Conservation (phyloP, 2,113 vertebrate genomes). For the Crotophaga sulcirostris region DNA sequence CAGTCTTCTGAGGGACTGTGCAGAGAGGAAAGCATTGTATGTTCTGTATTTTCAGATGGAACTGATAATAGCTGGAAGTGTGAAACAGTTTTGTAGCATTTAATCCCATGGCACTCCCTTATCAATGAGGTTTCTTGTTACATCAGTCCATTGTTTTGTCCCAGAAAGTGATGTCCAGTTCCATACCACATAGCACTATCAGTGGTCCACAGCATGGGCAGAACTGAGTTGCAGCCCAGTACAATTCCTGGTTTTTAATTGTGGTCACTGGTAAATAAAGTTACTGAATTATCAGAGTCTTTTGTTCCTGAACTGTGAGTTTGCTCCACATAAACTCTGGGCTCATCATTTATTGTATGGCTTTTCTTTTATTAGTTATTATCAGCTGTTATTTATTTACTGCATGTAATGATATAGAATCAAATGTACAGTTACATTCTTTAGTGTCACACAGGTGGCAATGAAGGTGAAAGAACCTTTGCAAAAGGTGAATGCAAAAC, state of each 20-base stretch:
- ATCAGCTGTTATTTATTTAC: background rate
- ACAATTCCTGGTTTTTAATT: background rate
- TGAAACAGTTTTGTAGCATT: background rate
- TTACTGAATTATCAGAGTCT: background rate
- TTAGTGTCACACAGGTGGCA: background rate
- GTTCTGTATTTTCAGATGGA: background rate
- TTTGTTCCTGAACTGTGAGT: background rate
- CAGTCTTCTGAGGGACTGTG: background rate
- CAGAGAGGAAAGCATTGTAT: background rate
- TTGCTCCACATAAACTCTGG: background rate
- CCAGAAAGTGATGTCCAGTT: background rate
- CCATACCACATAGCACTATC: rapidly evolving
- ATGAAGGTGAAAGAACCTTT: background rate
- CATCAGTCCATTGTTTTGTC: background rate
- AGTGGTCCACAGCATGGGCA: rapidly evolving
- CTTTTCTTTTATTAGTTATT: background rate
- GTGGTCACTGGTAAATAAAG: background rate
- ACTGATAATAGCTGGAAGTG: background rate
- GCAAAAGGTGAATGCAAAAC: background rate
- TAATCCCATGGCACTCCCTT: background rate
- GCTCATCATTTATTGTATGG: background rate
- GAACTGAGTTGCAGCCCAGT: rapidly evolving
- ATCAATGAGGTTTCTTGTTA: background rate
- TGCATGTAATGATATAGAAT: background rate
- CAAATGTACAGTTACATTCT: rapidly evolving